Conservation (phyloP, 2,113 vertebrate genomes). For the Pteropus alecto region DNA sequence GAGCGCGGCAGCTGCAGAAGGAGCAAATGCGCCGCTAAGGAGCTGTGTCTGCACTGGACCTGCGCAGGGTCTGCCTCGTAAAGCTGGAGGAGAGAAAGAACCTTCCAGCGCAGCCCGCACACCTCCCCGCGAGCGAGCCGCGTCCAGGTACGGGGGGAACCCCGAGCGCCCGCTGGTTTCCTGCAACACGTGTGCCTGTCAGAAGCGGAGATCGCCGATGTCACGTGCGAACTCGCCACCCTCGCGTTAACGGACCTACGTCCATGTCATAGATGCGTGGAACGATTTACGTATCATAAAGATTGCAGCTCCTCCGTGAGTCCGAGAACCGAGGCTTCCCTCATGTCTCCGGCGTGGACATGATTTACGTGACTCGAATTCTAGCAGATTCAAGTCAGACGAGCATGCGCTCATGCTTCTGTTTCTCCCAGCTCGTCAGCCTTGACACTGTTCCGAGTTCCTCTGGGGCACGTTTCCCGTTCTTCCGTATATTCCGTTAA, state of each 20-base stretch:
- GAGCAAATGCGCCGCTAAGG: too few relatives aligned
- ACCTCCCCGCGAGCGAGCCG: not conserved
- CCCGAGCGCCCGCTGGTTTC: not conserved
- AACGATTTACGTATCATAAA: fast-evolving
- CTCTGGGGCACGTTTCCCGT: not conserved
- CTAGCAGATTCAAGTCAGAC: not conserved
- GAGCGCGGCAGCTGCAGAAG: too few relatives aligned
- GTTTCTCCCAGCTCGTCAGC: not conserved
- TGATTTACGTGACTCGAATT: too few relatives aligned
- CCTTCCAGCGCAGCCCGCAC: too few relatives aligned
- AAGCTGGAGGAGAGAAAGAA: not conserved
- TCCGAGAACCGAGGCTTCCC: not conserved
- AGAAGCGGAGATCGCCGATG: not conserved
- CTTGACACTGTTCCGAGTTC: not conserved
- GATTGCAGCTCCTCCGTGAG: too few relatives aligned
- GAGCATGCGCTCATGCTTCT: fast-evolving
- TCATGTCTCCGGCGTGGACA: too few relatives aligned
- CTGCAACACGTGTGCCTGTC: fast-evolving
- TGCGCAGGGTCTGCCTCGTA: not conserved
- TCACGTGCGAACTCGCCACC: not conserved
- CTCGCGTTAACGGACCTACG: not conserved
- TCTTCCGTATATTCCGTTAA: not conserved
- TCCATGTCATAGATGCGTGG: not conserved
- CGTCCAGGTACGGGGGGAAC: not conserved
- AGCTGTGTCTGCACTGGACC: fast-evolving